Percentiles rank a stretch among this genome's conserved stretches.
phyloP scores from a whole-genome alignment of 2,113 vertebrate genomes.

The Lates calcarifer region DNA sequence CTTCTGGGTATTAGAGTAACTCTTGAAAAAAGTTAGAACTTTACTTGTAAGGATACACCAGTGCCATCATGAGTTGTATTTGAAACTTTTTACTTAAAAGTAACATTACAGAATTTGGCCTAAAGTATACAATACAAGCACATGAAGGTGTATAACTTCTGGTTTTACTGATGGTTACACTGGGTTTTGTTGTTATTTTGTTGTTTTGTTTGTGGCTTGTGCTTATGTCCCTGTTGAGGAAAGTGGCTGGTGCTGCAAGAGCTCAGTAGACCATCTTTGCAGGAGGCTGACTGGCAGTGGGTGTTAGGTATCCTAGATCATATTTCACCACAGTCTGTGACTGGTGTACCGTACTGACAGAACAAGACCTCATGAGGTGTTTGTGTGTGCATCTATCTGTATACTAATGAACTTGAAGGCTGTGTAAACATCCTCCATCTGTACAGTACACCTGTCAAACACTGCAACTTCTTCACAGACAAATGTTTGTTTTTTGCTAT shows the following conservation, averaged over 20 bases:
- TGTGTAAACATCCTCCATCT: slow-evolving; percentile 18
- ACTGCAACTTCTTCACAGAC: slow-evolving; percentile 10
- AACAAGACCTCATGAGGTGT: slow-evolving; percentile 21
- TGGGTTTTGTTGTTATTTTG: not conserved
- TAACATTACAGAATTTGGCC: not conserved
- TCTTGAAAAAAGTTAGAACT: not conserved
- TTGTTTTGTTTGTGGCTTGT: no score
- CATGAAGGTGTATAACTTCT: not conserved
- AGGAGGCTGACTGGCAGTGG: slow-evolving; percentile 34
- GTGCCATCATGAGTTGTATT: not conserved
- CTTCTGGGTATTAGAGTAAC: not conserved
- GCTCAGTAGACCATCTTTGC: not conserved
- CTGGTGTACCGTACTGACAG: slow-evolving; percentile 26
- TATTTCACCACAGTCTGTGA: slow-evolving; percentile 46
- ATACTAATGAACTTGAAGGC: slow-evolving; percentile 18
- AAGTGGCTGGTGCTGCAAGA: not conserved
- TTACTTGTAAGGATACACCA: not conserved
- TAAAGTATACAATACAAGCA: no score
- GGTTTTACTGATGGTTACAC: not conserved
- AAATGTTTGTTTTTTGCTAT: slow-evolving; percentile 18
- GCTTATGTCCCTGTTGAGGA: not conserved
- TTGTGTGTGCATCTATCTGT: slow-evolving; percentile 25
- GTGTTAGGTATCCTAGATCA: slow-evolving; percentile 52
- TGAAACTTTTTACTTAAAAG: not conserved
- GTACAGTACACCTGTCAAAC: not conserved